phyloP scores from a whole-genome alignment of 2,888 invertebrate genomes.

The Tridacna crocea region DNA sequence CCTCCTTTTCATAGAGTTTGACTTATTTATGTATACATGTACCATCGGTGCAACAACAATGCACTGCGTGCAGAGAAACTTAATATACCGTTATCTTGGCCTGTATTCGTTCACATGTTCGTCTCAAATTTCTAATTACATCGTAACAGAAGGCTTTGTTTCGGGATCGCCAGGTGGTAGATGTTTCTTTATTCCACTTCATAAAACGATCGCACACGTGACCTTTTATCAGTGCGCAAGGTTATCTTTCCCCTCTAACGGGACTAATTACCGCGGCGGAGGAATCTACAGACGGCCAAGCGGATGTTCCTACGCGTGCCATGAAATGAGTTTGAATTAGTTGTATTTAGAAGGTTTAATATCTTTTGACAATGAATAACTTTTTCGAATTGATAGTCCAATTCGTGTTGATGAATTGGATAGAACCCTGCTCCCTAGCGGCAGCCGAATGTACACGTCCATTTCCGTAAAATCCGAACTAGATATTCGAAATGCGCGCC shows the following conservation, averaged over 20 bases:
- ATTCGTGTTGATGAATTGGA: slow-evolving; percentile 56
- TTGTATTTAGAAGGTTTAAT: slow-evolving; percentile 64
- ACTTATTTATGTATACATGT: too few relatives aligned
- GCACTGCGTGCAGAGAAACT: too few relatives aligned
- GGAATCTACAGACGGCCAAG: slow-evolving; percentile 56
- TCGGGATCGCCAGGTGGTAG: slow-evolving; percentile 55
- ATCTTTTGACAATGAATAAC: slow-evolving; percentile 65
- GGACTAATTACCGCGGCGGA: slow-evolving; percentile 64
- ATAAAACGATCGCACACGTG: slow-evolving; percentile 54
- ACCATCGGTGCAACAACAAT: too few relatives aligned
- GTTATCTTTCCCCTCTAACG: slow-evolving; percentile 59
- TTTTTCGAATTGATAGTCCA: slow-evolving; percentile 52
- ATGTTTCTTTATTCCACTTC: slow-evolving; percentile 37
- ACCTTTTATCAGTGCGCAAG: slow-evolving; percentile 48
- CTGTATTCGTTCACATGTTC: slow-evolving; percentile 4
- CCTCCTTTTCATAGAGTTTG: too few relatives aligned
- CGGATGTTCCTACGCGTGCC: slow-evolving; percentile 59
- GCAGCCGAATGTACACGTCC: too few relatives aligned
- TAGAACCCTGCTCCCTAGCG: not conserved
- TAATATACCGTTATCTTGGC: slow-evolving; percentile 6
- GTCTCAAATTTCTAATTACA: slow-evolving; percentile 19
- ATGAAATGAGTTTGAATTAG: slow-evolving; percentile 62
- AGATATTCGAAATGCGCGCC: too few relatives aligned
- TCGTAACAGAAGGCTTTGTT: slow-evolving; percentile 18
- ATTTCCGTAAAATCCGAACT: too few relatives aligned